phyloP scores from a whole-genome alignment of 2,888 invertebrate genomes.

The Drosophila mettleri region DNA sequence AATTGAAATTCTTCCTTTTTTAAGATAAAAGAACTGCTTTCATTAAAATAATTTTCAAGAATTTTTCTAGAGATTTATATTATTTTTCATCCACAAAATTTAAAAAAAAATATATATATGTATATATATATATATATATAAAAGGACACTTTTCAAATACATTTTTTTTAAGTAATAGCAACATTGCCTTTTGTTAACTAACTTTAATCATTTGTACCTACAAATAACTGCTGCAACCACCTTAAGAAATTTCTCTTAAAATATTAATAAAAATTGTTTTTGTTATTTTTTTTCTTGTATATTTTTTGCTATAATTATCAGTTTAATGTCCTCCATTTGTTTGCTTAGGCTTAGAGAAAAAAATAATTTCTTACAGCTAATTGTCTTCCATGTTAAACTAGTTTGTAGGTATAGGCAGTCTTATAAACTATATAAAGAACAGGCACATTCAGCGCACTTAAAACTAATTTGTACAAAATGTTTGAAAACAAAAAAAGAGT shows the following conservation, averaged over 20 bases:
- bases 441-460: slow-evolving; percentile 63
- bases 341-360: slow-evolving; percentile 23
- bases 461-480: slow-evolving; percentile 62
- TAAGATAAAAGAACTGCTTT: too few species aligned
- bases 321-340: slow-evolving; percentile 73
- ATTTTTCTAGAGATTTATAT: too few species aligned
- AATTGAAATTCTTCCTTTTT: too few species aligned
- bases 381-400: slow-evolving; percentile 68
- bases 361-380: slow-evolving; percentile 25
- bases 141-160: too few species aligned
- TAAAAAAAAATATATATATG: too few species aligned
- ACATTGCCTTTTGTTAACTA: too few species aligned
- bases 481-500: slow-evolving; percentile 24
- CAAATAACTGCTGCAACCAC: background rate
- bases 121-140: too few species aligned
- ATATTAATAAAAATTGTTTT: background rate
- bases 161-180: too few species aligned
- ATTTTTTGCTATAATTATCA: slow-evolving; percentile 35
- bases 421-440: slow-evolving; percentile 61
- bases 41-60: too few species aligned
- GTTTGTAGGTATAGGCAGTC: slow-evolving; percentile 38
- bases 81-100: too few species aligned
- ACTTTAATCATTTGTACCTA: background rate
- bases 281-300: background rate
- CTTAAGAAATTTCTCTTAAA: background rate